Base-by-base conservation (phyloP, 1,140 invertebrate species). In the Pseudomyrmex cubaensis region DNA sequence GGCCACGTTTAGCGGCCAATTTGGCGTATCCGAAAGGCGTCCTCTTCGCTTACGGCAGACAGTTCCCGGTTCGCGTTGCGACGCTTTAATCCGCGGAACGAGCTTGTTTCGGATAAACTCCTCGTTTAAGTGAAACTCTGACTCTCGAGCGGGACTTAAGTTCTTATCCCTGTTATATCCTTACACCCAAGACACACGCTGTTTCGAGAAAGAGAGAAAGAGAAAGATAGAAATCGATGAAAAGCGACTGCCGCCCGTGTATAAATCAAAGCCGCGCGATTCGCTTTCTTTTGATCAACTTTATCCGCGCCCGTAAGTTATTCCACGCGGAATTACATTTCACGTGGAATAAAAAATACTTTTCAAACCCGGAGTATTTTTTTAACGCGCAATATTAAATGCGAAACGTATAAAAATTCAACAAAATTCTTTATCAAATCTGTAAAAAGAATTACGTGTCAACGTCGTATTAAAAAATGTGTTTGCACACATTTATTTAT, bases 41-140 rank as follows among this genome's bases (percentile, higher is more conserved):
- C 87, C 78, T 80, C 88, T 85, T 56, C 35, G 57, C 76, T 57
- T 57, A 25, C 20, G 48, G 5, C 74, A 83, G 87, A 88, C 83
- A 83, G 67, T 75, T 69, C 70, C 69, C 35, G 35, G 77, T 85
- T 57, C 83, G 54, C 83, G 66, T 85, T 61, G 84, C 78, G 66
- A 88, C 69, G 69, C 84, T 89, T 88, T 89, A 88, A 88, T 89
- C 87, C 86, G 77, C 64, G 77, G 8, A 85, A 88, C 77, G 86
- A 85, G 83, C 87, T 83, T 77, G 59, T 87, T 88, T 85, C 77
- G 77, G 86, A 85, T 88, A 87, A 88, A 88, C 86, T 87, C 83
- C 86, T 88, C 86, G 86, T 88, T 88, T 88, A 88, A 88, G 86
- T 88, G 84, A 88, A 88, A 88, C 86, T 88, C 84, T 48, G 59